Conservation (phyloP, 1,140 invertebrate genomes). For the Drosophila oshimai region DNA sequence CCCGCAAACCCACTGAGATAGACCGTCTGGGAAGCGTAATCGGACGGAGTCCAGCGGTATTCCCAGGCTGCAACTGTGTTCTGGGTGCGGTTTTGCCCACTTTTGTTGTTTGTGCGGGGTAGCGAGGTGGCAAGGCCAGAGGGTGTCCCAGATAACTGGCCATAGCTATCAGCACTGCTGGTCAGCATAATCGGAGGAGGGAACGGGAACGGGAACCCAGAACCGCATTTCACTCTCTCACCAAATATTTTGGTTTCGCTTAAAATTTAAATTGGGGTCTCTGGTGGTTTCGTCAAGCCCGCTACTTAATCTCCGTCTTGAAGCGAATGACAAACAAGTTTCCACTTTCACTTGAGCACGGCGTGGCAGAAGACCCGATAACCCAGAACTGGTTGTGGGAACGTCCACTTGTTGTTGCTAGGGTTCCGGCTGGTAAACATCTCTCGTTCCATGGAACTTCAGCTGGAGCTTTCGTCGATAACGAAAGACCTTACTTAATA, state of each 20-base stretch:
- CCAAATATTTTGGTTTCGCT: conserved; percentile 35
- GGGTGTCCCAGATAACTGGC: conserved; percentile 5
- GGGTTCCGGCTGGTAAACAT: conserved; percentile 7
- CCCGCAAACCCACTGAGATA: no score
- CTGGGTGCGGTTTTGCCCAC: conserved; percentile 13
- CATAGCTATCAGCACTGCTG: background rate
- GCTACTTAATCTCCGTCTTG: conserved; percentile 14
- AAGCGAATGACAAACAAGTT: conserved; percentile 24
- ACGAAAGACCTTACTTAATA: conserved; percentile 18
- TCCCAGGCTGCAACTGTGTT: conserved; percentile 45
- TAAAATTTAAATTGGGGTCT: conserved; percentile 8
- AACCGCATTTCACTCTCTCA: background rate
- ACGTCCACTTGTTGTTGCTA: background rate
- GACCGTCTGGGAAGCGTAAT: background rate
- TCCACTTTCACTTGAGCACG: conserved; percentile 25
- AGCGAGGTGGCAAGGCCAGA: conserved; percentile 8
- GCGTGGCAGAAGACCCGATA: conserved; percentile 6
- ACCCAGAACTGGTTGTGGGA: conserved; percentile 38
- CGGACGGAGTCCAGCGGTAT: conserved; percentile 22
- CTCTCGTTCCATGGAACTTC: conserved; percentile 14
- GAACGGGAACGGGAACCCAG: background rate
- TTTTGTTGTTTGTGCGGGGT: background rate
- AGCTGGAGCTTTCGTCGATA: conserved; percentile 2
- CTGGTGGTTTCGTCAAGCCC: background rate
- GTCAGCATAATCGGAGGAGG: conserved; percentile 9